phyloP scores from a whole-genome alignment of 2,113 vertebrate genomes.

The Cnemophilus loriae region DNA sequence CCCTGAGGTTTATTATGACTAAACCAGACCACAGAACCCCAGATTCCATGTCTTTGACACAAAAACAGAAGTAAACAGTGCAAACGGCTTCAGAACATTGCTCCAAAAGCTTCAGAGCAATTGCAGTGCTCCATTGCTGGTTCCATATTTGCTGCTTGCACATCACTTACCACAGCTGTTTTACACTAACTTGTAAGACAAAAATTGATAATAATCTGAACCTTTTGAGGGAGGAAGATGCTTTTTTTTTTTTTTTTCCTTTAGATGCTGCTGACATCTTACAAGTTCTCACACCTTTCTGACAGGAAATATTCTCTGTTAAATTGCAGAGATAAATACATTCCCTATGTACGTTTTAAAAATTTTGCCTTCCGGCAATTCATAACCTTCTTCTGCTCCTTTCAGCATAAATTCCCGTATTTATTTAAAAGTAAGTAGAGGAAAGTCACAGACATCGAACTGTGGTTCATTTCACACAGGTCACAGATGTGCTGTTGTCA shows the following conservation, averaged over 20 bases:
- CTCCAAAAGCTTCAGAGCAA: background rate
- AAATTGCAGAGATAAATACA: background rate
- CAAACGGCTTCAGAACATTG: background rate
- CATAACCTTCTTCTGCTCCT: background rate
- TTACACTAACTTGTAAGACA: background rate
- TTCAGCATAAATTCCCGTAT: background rate
- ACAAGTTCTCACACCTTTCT: background rate
- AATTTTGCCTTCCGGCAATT: background rate
- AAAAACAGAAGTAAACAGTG: background rate
- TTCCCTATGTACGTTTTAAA: background rate
- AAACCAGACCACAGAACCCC: background rate
- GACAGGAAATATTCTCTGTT: background rate
- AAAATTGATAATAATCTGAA: background rate
- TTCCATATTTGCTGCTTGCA: background rate
- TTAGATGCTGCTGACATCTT: background rate
- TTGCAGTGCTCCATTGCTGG: background rate
- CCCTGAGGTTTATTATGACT: background rate
- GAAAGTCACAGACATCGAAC: background rate
- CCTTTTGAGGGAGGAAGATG: background rate
- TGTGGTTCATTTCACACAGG: background rate
- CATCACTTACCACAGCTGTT: background rate
- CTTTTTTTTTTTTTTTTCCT: background rate
- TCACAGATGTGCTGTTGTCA: background rate
- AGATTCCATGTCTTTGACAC: background rate
- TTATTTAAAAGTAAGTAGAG: background rate